Percentiles rank a stretch among this genome's conserved stretches.
Conservation (phyloP, 2,797 vertebrate genomes). For the Myotis planiceps region DNA sequence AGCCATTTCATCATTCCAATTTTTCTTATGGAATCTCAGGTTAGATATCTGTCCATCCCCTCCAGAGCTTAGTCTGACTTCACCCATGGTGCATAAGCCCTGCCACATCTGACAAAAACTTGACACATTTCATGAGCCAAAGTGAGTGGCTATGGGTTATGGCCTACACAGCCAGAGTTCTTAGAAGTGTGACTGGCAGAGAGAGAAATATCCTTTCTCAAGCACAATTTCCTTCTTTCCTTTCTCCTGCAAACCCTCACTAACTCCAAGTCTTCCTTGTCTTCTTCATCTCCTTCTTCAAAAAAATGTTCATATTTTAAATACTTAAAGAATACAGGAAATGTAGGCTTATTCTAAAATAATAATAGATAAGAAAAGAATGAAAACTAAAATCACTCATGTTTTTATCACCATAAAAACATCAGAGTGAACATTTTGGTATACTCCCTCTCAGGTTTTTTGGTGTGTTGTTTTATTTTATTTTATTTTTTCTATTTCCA, state of each 20-base stretch:
- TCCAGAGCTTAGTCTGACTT: neutral
- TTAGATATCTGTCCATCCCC: neutral
- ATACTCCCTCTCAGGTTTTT: neutral
- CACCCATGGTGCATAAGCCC: neutral
- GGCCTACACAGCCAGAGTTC: neutral
- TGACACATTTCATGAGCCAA: neutral
- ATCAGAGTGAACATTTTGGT: neutral
- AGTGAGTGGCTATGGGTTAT: neutral
- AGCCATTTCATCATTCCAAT: neutral
- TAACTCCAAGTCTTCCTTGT: neutral
- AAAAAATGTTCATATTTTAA: neutral
- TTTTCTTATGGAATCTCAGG: neutral
- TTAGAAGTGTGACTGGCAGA: neutral
- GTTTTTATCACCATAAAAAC: neutral
- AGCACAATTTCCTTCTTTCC: neutral
- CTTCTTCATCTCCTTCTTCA: neutral
- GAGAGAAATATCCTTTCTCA: neutral
- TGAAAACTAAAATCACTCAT: neutral
- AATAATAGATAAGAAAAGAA: neutral
- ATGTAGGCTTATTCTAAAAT: neutral
- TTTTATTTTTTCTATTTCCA: neutral
- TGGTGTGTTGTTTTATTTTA: too few species aligned
- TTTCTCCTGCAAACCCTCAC: neutral
- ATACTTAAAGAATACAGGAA: neutral
- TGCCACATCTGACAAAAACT: neutral